Evolutionary conservation across 2,888 invertebrate genomes (phyloP).

Genomic region (Agrotis exclamationis): DNA sequence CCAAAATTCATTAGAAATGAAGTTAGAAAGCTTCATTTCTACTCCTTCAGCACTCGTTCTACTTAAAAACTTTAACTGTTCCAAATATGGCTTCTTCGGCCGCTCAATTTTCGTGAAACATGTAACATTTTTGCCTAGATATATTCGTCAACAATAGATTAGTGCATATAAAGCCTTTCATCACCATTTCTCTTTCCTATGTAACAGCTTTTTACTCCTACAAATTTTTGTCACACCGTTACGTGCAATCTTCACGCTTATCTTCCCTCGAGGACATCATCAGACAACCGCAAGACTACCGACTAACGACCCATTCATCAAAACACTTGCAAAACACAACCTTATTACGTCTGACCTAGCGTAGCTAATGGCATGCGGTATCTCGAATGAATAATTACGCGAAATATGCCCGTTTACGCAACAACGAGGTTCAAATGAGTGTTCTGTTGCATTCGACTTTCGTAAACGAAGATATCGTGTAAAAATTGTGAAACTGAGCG

Average conservation of each 20-base stretch:
- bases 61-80: too few relatives aligned
- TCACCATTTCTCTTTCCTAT: conserved; percentile 42
- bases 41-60: too few relatives aligned
- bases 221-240: conserved; percentile 65
- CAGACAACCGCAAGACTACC: conserved; percentile 54
- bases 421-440: conserved; percentile 75
- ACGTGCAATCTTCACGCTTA: conserved; percentile 57
- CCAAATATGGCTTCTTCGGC: too few relatives aligned
- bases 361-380: conserved; percentile 55
- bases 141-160: neutral
- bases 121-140: too few relatives aligned
- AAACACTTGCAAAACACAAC: conserved; percentile 47
- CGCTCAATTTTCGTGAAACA: too few relatives aligned
- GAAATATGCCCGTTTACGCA: conserved; percentile 73
- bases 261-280: conserved; percentile 60
- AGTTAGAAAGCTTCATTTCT: too few relatives aligned
- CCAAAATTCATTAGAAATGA: too few relatives aligned
- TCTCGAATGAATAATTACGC: conserved; percentile 67
- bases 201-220: conserved; percentile 60
- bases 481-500: conserved; percentile 83
- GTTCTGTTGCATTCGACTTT: conserved; percentile 80
- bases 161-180: conserved; percentile 38
- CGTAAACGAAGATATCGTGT: conserved; percentile 86
- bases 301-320: conserved; percentile 56
- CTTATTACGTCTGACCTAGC: conserved; percentile 48